Percentiles rank a stretch among this genome's conserved stretches.
phyloP scores from a whole-genome alignment of 2,888 invertebrate species.

The Drosophila ustulata region DNA sequence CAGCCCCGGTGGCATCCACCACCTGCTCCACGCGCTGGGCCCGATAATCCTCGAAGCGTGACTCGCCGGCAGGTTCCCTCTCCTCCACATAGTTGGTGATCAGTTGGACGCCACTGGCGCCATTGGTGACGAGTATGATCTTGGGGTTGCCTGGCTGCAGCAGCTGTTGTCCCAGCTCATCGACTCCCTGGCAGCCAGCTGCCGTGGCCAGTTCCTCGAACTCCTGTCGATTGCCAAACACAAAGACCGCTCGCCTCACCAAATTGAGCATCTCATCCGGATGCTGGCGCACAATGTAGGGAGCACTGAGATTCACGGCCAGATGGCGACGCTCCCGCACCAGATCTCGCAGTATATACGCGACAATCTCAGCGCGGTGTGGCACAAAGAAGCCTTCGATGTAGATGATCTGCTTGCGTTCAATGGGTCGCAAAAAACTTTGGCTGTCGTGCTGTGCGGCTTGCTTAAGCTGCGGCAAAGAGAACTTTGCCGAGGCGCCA shows the following conservation, averaged over 20 bases:
- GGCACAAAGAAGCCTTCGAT: constrained; percentile 88
- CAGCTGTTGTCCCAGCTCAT: constrained; percentile 61
- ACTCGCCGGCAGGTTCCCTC: constrained; percentile 50
- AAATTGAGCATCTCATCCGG: constrained; percentile 84
- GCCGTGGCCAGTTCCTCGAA: constrained; percentile 85
- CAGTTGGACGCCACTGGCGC: constrained; percentile 86
- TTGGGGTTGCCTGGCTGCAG: constrained; percentile 52
- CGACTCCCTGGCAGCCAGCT: constrained; percentile 66
- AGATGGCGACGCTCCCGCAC: constrained; percentile 84
- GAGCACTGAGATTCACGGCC: constrained; percentile 86
- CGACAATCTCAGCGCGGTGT: constrained; percentile 85
- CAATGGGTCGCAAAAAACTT: constrained; percentile 74
- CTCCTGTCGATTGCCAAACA: constrained; percentile 87
- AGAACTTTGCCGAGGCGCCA: constrained; percentile 86
- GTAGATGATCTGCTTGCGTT: constrained; percentile 85
- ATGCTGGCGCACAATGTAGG: constrained; percentile 86
- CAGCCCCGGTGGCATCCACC: constrained; percentile 87
- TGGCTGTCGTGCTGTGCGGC: constrained; percentile 54
- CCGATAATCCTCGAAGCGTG: constrained; percentile 72
- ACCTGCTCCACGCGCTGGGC: constrained; percentile 85
- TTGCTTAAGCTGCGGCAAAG: constrained; percentile 78
- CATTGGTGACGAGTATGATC: constrained; percentile 88
- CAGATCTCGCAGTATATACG: constrained; percentile 84
- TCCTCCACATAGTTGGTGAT: constrained; percentile 80
- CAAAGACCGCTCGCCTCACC: constrained; percentile 85